Evolutionary conservation across 1,140 invertebrate genomes (phyloP).

Genomic region (Oscheius sp.): DNA sequence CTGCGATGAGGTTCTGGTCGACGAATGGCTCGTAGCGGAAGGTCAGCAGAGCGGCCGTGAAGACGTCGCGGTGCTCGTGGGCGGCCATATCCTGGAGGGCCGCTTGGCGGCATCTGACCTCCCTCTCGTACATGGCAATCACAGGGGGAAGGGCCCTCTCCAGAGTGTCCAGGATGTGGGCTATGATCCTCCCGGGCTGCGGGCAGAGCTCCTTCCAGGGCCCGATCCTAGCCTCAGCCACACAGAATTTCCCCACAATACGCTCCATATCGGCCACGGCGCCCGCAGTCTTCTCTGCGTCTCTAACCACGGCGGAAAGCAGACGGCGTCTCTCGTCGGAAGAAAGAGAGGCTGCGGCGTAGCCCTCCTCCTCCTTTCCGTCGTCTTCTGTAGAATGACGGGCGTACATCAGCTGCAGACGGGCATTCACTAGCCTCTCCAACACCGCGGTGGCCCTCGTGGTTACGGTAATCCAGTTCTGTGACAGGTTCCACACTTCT

Average conservation of each 20-base stretch:
- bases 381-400: neutral
- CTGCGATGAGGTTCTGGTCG: conserved; percentile 23
- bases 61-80: conserved; percentile 25
- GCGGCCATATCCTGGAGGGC: conserved; percentile 37
- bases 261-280: neutral
- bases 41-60: conserved; percentile 16
- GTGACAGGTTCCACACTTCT: conserved; percentile 28
- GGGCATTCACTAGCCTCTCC: conserved; percentile 4
- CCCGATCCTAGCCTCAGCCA: conserved; percentile 5
- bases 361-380: neutral
- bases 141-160: conserved; percentile 1
- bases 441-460: neutral
- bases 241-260: conserved; percentile 4
- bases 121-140: conserved; percentile 40
- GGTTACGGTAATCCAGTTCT: conserved; percentile 16
- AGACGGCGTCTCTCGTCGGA: neutral
- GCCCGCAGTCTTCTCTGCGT: neutral
- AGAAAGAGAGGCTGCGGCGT: neutral
- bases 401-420: conserved; percentile 13
- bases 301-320: neutral
- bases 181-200: neutral
- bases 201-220: conserved; percentile 3
- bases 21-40: conserved; percentile 41
- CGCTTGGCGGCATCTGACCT: conserved; percentile 34
- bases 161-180: conserved; percentile 4